Conservation (phyloP, 2,888 invertebrate genomes). For the Pammene fasciana region DNA sequence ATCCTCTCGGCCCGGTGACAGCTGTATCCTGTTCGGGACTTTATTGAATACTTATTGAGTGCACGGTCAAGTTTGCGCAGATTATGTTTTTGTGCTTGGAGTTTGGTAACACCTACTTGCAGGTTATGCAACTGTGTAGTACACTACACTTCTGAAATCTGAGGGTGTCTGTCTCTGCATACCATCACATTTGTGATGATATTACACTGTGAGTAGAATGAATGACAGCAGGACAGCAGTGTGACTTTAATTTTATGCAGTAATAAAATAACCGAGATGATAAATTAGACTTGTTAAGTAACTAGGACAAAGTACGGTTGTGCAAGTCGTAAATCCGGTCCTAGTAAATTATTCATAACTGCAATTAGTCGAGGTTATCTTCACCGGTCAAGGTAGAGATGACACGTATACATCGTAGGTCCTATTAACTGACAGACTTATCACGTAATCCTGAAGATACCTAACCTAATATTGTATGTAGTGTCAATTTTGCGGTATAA, state of each 20-base stretch:
- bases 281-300: not conserved
- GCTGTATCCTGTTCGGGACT: slow-evolving; percentile 59
- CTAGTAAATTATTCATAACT: slow-evolving; percentile 1
- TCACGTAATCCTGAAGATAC: not conserved
- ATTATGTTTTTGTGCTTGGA: not conserved
- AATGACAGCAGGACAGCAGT: too few species aligned
- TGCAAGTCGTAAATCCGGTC: not conserved
- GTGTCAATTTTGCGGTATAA: too few species aligned
- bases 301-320: not conserved
- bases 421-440: not conserved
- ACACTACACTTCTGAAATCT: too few species aligned
- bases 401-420: not conserved
- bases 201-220: too few species aligned
- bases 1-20: slow-evolving; percentile 55
- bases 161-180: too few species aligned
- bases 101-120: too few species aligned
- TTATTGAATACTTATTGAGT: slow-evolving; percentile 44
- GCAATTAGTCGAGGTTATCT: slow-evolving; percentile 2
- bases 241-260: too few species aligned
- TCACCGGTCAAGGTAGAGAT: not conserved
- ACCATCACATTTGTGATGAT: too few species aligned
- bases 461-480: too few species aligned
- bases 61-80: slow-evolving; percentile 21
- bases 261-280: not conserved
- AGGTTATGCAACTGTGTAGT: too few species aligned